phyloP scores from a whole-genome alignment of 2,888 invertebrate genomes.

The Gerris lacustris region DNA sequence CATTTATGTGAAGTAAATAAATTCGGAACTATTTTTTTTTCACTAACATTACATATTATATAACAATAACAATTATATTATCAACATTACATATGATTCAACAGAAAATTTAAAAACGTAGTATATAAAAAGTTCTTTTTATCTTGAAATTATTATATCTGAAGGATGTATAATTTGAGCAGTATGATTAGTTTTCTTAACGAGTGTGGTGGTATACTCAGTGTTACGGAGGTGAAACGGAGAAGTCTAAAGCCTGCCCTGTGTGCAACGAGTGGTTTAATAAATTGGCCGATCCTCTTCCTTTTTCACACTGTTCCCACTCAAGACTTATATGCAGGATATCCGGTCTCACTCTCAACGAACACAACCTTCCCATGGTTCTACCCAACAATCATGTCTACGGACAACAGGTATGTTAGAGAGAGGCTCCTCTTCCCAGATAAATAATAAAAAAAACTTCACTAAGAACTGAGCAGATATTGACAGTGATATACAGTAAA shows the following conservation, averaged over 20 bases:
- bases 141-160: no score
- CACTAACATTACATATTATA: no score
- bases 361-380: conserved; percentile 97
- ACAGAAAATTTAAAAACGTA: no score
- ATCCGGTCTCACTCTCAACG: conserved; percentile 82
- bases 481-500: no score
- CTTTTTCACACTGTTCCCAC: conserved; percentile 92
- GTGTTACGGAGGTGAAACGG: conserved; percentile 55
- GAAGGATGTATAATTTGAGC: no score
- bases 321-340: conserved; percentile 86
- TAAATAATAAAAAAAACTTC: background rate
- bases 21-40: no score
- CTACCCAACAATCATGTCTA: conserved; percentile 97
- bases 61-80: no score
- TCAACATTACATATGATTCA: no score
- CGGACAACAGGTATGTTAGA: conserved; percentile 59
- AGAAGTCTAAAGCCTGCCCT: conserved; percentile 75
- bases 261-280: conserved; percentile 83
- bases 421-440: background rate
- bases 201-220: conserved; percentile 39
- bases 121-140: no score
- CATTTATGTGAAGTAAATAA: no score
- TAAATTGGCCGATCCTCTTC: conserved; percentile 70
- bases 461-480: no score
- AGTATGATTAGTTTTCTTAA: no score